Percentiles rank a stretch among this genome's conserved stretches.
Conservation (phyloP, 2,113 vertebrate genomes). For the Eptesicus fuscus region DNA sequence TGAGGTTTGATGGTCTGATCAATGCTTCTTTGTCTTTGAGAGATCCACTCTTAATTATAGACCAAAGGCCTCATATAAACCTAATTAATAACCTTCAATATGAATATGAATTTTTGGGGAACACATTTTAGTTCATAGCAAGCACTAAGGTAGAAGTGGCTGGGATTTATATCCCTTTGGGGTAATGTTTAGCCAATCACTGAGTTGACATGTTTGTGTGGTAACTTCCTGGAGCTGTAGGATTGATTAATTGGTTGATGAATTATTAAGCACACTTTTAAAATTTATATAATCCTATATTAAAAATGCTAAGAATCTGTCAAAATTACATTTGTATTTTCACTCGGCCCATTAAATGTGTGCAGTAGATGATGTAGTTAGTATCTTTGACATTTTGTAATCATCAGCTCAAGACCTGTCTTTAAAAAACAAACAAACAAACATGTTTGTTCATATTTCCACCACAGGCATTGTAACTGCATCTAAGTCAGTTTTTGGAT, state of each 20-base stretch:
- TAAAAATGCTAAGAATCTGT: conserved; percentile 12
- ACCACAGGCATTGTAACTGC: background rate
- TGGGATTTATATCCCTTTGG: background rate
- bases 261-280: background rate
- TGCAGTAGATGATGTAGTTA: background rate
- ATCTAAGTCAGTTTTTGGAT: background rate
- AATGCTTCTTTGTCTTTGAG: too few relatives aligned
- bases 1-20: too few relatives aligned
- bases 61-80: background rate
- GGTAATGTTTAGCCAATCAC: background rate
- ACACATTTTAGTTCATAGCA: background rate
- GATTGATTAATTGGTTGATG: background rate
- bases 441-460: background rate
- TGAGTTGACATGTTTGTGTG: background rate
- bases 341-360: background rate
- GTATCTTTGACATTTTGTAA: background rate
- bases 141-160: background rate
- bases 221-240: background rate
- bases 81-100: background rate
- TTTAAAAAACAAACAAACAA: background rate
- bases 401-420: background rate
- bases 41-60: too few relatives aligned
- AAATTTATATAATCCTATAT: background rate
- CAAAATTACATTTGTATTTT: conserved; percentile 26
- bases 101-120: background rate